Evolutionary conservation across 2,797 vertebrate species (phyloP).

Genomic region (Myoxocephalus aenaeus): DNA sequence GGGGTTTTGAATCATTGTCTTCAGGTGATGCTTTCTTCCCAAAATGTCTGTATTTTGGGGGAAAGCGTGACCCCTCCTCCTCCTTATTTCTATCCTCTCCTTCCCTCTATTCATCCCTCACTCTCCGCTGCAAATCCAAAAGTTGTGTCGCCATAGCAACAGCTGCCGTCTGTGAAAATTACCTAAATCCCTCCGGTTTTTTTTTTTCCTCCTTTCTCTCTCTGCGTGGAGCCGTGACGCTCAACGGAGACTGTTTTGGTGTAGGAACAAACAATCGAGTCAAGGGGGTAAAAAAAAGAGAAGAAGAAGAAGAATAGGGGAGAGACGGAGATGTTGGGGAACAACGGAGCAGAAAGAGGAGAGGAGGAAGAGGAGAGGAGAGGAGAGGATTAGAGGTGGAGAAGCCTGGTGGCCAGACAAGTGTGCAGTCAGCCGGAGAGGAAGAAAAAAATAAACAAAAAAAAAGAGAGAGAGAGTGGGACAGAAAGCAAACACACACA

Average conservation of each 20-base stretch:
- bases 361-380: slow-evolving; percentile 65
- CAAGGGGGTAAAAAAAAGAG: neutral
- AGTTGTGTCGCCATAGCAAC: slow-evolving; percentile 87
- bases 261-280: slow-evolving; percentile 64
- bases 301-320: neutral
- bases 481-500: slow-evolving; percentile 56
- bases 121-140: slow-evolving; percentile 79
- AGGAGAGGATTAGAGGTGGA: slow-evolving; percentile 72
- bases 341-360: slow-evolving; percentile 62
- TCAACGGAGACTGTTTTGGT: slow-evolving; percentile 66
- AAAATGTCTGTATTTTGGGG: slow-evolving; percentile 14
- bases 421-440: slow-evolving; percentile 60
- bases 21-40: slow-evolving; percentile 13
- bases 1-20: neutral
- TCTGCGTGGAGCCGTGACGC: slow-evolving; percentile 66
- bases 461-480: slow-evolving; percentile 22
- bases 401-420: slow-evolving; percentile 75
- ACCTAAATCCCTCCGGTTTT: slow-evolving; percentile 80
- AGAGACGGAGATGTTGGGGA: slow-evolving; percentile 34
- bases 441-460: neutral
- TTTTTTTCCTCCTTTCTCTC: slow-evolving; percentile 17
- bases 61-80: slow-evolving; percentile 20
- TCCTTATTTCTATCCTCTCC: slow-evolving; percentile 21
- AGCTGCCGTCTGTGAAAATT: slow-evolving; percentile 84
- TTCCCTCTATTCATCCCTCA: slow-evolving; percentile 76